Percentiles rank a stretch among this genome's conserved stretches.
phyloP scores from a whole-genome alignment of 2,113 vertebrate species.

The Erythrocercus mccallii region DNA sequence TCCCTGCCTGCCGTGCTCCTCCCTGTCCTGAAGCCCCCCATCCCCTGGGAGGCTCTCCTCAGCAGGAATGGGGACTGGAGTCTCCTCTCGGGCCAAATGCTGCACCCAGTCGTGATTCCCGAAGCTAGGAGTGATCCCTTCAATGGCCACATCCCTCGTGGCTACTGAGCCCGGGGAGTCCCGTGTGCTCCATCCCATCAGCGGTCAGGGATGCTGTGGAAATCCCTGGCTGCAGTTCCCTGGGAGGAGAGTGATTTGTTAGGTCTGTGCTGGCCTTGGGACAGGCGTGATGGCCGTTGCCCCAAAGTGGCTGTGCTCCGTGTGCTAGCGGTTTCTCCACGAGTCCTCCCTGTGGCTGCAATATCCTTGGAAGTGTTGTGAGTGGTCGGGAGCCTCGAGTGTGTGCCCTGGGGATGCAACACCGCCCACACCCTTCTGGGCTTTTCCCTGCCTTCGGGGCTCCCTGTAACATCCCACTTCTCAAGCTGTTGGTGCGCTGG shows the following conservation, averaged over 20 bases:
- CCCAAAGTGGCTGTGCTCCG: neutral
- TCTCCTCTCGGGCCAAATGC: neutral
- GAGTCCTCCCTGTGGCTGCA: neutral
- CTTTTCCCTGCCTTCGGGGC: neutral
- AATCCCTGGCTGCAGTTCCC: neutral
- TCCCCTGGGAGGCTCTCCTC: neutral
- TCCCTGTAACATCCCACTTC: neutral
- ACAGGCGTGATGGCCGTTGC: fast-evolving
- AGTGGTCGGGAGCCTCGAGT: neutral
- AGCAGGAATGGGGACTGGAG: neutral
- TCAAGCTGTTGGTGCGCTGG: fast-evolving
- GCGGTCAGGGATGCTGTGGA: neutral
- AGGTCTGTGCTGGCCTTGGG: neutral
- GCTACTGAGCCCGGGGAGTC: neutral
- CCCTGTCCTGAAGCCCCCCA: neutral
- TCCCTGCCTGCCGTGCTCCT: neutral
- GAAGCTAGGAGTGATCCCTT: neutral
- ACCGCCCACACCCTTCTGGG: neutral
- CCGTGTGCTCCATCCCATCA: neutral
- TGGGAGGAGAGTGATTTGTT: neutral
- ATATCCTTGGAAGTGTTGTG: fast-evolving
- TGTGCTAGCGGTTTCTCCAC: neutral
- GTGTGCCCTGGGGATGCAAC: neutral
- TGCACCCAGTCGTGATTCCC: fast-evolving
- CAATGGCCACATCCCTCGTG: fast-evolving